A percentile compares a stretch with the other conserved stretches of the same genome.
Conservation (phyloP, 2,888 invertebrate species). For the Drepana falcataria region DNA sequence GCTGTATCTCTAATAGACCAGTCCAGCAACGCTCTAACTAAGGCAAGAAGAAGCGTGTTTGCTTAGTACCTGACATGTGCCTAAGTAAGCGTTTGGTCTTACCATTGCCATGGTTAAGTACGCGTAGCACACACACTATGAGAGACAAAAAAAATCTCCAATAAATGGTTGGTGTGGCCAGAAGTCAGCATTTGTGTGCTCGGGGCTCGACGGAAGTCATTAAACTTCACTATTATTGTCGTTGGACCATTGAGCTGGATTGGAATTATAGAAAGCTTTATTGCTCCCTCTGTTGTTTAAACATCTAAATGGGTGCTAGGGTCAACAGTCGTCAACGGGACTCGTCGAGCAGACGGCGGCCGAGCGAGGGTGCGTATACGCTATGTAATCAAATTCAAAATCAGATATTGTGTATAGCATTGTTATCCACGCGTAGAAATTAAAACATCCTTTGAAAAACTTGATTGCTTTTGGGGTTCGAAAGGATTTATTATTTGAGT, state of each 20-base stretch:
- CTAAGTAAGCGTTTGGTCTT: too few species aligned
- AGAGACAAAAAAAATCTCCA: conserved; percentile 7
- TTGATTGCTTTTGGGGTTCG: conserved; percentile 40
- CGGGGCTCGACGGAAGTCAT: conserved; percentile 43
- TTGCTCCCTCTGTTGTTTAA: conserved; percentile 27
- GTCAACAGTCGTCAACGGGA: conserved; percentile 30
- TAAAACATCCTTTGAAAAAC: conserved; percentile 30
- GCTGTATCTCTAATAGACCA: too few species aligned
- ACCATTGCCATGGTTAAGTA: too few species aligned
- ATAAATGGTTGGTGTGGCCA: conserved; percentile 15
- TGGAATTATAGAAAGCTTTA: conserved; percentile 53
- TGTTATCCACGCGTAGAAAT: conserved; percentile 38
- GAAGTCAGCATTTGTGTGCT: conserved; percentile 16
- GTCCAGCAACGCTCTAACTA: too few species aligned
- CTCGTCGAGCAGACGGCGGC: conserved; percentile 16
- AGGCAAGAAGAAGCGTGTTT: conserved; percentile 10
- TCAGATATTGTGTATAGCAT: conserved; percentile 41
- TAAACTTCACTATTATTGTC: conserved; percentile 42
- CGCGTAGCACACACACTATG: too few species aligned
- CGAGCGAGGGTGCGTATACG: conserved; percentile 20
- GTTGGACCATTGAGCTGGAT: conserved; percentile 27
- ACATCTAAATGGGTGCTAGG: conserved; percentile 32
- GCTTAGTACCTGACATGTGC: too few species aligned
- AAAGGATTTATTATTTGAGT: conserved; percentile 21
- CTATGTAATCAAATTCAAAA: conserved; percentile 49